These are phyloP conservation scores for Beroe ovata DNA, from an alignment of 37 sponge, comb jelly and placozoan genomes.

Conservation along the genomic window DNA sequence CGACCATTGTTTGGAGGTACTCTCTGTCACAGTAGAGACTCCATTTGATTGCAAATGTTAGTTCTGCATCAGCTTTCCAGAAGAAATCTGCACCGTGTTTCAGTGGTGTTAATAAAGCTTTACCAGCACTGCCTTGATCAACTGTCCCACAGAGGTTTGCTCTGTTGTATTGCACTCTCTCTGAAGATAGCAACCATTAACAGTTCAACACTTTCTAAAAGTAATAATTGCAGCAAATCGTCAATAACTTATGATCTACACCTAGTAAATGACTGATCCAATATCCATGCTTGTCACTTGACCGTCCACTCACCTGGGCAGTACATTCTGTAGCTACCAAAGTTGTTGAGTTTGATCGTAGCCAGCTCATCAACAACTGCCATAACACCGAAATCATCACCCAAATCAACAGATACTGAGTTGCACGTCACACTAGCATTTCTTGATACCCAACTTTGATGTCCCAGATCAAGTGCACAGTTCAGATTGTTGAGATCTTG, in stretches of 20 bases:
- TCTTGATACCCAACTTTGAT: background rate
- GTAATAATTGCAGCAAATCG: background rate
- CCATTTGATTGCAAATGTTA: background rate
- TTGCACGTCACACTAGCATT: background rate
- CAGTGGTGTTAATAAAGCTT: background rate
- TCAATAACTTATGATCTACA: background rate
- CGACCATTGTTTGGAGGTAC: background rate
- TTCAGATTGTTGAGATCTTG: background rate
- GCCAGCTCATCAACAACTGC: background rate
- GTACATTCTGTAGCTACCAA: background rate
- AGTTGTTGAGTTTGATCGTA: background rate
- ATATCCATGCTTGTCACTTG: background rate
- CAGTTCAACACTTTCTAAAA: background rate
- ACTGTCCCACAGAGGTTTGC: slow-evolving; percentile 6
- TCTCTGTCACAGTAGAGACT: background rate
- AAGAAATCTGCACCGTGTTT: background rate
- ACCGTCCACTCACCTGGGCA: slow-evolving; percentile 46
- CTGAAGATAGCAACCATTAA: background rate
- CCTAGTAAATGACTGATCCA: background rate
- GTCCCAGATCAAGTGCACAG: background rate
- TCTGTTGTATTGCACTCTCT: slow-evolving; percentile 13
- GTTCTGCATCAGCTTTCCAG: background rate
- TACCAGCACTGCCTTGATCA: background rate
- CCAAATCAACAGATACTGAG: background rate
- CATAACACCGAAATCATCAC: background rate